Base-by-base conservation (phyloP, 1,140 invertebrate genomes). In the Drosophila bifasciata region DNA sequence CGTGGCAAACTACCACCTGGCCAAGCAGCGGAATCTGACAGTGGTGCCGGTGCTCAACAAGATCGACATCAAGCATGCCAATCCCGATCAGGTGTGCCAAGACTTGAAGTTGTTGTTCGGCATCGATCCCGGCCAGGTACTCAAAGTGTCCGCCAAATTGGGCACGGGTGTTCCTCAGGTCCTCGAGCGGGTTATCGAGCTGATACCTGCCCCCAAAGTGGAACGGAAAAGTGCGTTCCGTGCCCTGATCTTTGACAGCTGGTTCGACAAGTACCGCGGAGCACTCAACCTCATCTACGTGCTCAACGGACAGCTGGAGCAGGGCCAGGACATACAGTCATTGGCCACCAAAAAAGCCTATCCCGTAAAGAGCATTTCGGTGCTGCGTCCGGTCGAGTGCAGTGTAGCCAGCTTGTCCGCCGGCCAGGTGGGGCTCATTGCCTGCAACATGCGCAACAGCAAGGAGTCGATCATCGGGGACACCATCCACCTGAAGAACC, bases 1-100 rank as follows among this genome's bases (percentile, higher is more conserved):
- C 1, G 96, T 99, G 11, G 98, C 98, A 8, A 99, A 99, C 81
- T 99, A 98, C 92, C 97, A 97, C 84, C 92, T 99, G 50, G 98
- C 98, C 0, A 96, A 97, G 92, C 95, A 95, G 41, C 94, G 94
- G 57, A 94, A 98, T 79, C 91, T 99, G 17, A 91, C 93, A 2
- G 96, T 99, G 63, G 95, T 99, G 81, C 98, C 98, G 6, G 97
- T 98, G 1, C 93, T 99, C 3, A 99, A 99, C 92, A 99, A 99
- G 93, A 97, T 99, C 59, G 98, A 99, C 92, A 93, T 99, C 45
- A 97, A 97, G 84, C 94, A 96, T 92, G 97, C 98, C 0, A 93
- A 98, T 91, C 97, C 97, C 7, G 96, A 97, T 0, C 93, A 92
- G 74, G 97, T 98, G 0, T 93, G 93, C 50, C 92, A 94, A 32